phyloP scores from a whole-genome alignment of 2,113 vertebrate genomes.

The Channa maculata region DNA sequence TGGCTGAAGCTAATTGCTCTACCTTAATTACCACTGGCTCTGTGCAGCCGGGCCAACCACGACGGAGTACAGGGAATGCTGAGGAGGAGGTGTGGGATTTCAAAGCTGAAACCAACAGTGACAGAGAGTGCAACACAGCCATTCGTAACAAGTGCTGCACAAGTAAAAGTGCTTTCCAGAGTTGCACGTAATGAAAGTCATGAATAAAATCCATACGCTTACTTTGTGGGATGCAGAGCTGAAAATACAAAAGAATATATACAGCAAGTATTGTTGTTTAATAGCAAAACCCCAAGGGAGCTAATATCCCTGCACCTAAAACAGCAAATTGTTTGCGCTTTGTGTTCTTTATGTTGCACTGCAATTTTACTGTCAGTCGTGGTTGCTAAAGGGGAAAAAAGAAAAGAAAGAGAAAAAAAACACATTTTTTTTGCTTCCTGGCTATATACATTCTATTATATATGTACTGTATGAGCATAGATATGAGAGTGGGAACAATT shows the following conservation, averaged over 20 bases:
- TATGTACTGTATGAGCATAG: no score
- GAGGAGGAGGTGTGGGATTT: conserved; percentile 24
- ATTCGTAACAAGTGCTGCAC: conserved; percentile 52
- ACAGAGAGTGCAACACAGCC: conserved; percentile 39
- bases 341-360: no score
- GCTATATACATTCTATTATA: no score
- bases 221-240: conserved; percentile 25
- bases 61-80: conserved; percentile 43
- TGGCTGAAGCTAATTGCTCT: conserved; percentile 57
- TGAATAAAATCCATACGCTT: conserved; percentile 62
- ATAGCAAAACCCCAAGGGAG: no score
- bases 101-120: conserved; percentile 33
- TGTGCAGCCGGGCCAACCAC: conserved; percentile 51
- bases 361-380: no score
- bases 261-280: background rate
- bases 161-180: conserved; percentile 41
- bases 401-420: no score
- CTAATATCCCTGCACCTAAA: conserved; percentile 4
- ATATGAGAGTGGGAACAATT: no score
- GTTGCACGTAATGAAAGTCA: conserved; percentile 65
- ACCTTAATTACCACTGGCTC: conserved; percentile 69
- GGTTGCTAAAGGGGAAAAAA: no score
- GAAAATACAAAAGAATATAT: conserved; percentile 23
- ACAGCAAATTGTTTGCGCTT: background rate
- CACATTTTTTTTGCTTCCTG: no score